Base-by-base conservation (phyloP, 2,888 invertebrate genomes). In the Ectemnius cavifrons region DNA sequence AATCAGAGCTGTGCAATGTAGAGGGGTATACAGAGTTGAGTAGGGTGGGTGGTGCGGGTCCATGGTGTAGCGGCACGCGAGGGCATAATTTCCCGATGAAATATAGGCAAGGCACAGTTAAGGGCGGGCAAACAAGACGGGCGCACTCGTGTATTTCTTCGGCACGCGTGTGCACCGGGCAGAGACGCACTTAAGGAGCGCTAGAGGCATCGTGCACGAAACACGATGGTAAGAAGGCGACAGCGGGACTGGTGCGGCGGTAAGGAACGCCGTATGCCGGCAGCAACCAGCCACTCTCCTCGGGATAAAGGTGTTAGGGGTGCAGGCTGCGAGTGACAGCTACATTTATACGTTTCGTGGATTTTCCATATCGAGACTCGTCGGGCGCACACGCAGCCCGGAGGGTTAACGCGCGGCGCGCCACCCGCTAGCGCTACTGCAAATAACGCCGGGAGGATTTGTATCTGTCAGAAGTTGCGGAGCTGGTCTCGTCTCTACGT, bases 341-440 rank as follows among this genome's bases (percentile, higher is more conserved):
- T 86, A 89, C 90, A 89, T 89, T 90, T 89, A 88, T 89, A 88
- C 87, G 86, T 88, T 87, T 88, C 87, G 84, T 82, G 86, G 86
- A 86, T 88, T 90, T 89, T 89, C 86, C 88, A 88, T 88, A 88
- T 89, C 89, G 88, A 89, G 87, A 89, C 89, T 87, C 84, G 88
- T 88, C 88, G 87, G 84, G 86, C 84, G 88, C 85, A 87, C 83
- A 84, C 82, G 83, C 56, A 64, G 59, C 70, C 78, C 82, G 80
- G 81, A 80, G 82, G 82, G 84, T 83, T 79, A 82, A 63, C 78
- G 71, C 76, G 52, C 52, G 14, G n/a, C 16, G 14, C 52, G 13
- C 52, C n/a, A 4, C 52, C 5, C 52, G 4, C n/a, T 16, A 4
- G 4, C 52, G 75, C 74, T 74, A 78, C 79, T 82, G 86, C 87